Percentiles rank a stretch among this genome's conserved stretches.
Evolutionary conservation across 2,888 invertebrate species (phyloP).

Genomic region (Dynastes grantii): DNA sequence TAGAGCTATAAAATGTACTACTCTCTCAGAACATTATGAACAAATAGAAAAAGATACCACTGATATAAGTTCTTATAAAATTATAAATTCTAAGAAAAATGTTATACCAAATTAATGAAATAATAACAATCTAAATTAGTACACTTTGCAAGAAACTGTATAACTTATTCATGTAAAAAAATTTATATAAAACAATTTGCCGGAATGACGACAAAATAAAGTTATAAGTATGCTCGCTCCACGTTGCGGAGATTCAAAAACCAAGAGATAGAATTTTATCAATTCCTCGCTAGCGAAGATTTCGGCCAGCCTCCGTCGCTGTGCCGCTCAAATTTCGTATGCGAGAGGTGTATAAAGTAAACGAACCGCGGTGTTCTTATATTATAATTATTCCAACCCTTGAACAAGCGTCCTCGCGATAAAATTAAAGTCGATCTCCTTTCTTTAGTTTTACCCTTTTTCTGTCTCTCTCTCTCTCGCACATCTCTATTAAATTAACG

Average conservation of each 20-base stretch:
- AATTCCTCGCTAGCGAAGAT: constrained; percentile 20
- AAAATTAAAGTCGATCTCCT: constrained; percentile 56
- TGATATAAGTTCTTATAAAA: no score
- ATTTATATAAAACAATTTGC: constrained; percentile 34
- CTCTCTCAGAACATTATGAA: no score
- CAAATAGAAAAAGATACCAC: no score
- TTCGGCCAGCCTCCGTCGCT: not conserved
- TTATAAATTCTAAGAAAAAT: no score
- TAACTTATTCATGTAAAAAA: not conserved
- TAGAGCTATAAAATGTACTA: no score
- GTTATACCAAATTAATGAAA: no score
- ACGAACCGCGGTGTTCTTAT: constrained; percentile 49
- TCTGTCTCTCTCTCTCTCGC: not conserved
- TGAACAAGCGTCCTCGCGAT: constrained; percentile 34
- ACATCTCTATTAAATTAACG: constrained; percentile 23
- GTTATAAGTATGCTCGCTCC: constrained; percentile 11
- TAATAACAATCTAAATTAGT: no score
- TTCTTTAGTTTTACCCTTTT: constrained; percentile 15
- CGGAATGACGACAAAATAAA: constrained; percentile 37
- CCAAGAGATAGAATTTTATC: constrained; percentile 40
- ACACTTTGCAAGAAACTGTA: no score
- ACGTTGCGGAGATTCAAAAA: constrained; percentile 14
- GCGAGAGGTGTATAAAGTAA: constrained; percentile 41
- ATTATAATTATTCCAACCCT: constrained; percentile 46
- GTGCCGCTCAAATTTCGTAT: constrained; percentile 26